Conservation (phyloP, 2,113 vertebrate species). For the Syngnathus floridae region DNA sequence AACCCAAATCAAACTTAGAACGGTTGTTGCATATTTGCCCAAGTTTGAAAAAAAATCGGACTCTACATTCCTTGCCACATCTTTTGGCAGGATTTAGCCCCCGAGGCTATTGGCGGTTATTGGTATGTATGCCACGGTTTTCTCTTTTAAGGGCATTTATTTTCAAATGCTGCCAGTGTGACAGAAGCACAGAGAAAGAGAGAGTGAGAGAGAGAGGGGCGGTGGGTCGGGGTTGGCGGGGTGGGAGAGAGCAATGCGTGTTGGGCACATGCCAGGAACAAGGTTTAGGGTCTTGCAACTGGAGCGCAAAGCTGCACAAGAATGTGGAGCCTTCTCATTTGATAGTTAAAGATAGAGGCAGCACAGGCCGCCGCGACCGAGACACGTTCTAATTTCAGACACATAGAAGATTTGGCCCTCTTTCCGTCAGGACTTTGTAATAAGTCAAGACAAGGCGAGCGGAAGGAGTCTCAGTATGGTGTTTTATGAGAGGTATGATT, state of each 20-base stretch:
- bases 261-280: conserved; percentile 54
- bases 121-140: conserved; percentile 26
- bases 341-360: conserved; percentile 96
- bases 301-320: conserved; percentile 82
- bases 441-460: conserved; percentile 30
- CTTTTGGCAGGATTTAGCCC: conserved; percentile 19
- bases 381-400: conserved; percentile 75
- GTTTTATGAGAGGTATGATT: conserved; percentile 72
- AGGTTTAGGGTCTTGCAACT: conserved; percentile 71
- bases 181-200: conserved; percentile 62
- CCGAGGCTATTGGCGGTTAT: conserved; percentile 12
- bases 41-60: conserved; percentile 10
- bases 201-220: conserved; percentile 6
- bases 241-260: conserved; percentile 60
- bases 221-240: conserved; percentile 45
- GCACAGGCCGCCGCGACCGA: conserved; percentile 68
- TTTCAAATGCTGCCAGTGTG: conserved; percentile 36
- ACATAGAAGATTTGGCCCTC: conserved; percentile 13
- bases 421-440: conserved; percentile 31
- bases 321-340: conserved; percentile 90
- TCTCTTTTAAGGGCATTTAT: conserved; percentile 60
- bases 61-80: conserved; percentile 20
- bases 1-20: conserved; percentile 16
- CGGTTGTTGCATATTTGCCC: conserved; percentile 11
- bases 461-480: conserved; percentile 65